Conservation (phyloP, 37 sponge, comb jelly and placozoan genomes). For the Lycopodina hypogea region DNA sequence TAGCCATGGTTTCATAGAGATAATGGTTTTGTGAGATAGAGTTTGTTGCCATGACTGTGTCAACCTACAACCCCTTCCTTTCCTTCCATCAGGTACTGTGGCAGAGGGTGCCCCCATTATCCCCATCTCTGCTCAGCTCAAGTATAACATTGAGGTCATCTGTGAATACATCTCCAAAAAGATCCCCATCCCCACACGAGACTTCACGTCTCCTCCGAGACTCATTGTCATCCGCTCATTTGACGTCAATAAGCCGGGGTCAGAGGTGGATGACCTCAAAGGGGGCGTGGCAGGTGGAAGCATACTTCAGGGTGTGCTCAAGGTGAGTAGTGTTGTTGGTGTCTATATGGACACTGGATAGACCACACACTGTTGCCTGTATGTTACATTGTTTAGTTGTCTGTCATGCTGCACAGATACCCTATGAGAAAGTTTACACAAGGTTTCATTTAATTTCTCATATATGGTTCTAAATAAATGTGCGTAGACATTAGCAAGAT, state of each 20-base stretch:
- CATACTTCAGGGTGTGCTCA: constrained; percentile 90
- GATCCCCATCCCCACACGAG: constrained; percentile 89
- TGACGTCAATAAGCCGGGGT: constrained; percentile 96
- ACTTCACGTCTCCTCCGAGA: constrained; percentile 91
- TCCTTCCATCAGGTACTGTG: constrained; percentile 65
- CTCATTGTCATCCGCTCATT: constrained; percentile 96
- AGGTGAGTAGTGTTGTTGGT: constrained; percentile 36
- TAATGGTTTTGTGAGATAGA: too few species aligned
- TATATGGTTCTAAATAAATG: too few species aligned
- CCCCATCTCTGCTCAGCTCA: constrained; percentile 97
- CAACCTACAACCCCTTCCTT: neutral
- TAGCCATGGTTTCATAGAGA: too few species aligned
- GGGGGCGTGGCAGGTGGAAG: constrained; percentile 99
- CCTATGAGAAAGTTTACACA: neutral
- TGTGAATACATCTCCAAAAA: constrained; percentile 94
- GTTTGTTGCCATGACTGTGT: too few species aligned
- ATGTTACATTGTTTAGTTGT: neutral
- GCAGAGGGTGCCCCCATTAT: constrained; percentile 93
- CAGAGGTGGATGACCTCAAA: constrained; percentile 94
- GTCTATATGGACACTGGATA: neutral
- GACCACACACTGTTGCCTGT: neutral
- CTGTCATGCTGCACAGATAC: too few species aligned
- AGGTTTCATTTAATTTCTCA: neutral
- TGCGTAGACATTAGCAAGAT: too few species aligned
- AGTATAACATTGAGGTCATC: constrained; percentile 97